Evolutionary conservation across 2,113 vertebrate species (phyloP).

Genomic region (Siniperca knerii): DNA sequence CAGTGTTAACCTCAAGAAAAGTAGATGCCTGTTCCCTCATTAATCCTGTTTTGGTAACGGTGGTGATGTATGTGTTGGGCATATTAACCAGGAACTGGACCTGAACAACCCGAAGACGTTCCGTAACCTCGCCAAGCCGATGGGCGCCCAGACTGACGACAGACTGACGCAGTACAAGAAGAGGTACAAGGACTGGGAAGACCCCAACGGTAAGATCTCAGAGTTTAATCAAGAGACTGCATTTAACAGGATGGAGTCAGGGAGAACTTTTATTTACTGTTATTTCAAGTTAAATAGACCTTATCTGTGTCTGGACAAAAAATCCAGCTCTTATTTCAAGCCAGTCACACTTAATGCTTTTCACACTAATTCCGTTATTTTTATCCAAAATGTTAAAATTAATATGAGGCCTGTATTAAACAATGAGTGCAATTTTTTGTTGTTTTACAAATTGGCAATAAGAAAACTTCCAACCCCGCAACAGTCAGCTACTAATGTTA

Average conservation of each 20-base stretch:
- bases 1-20: not conserved
- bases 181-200: constrained; percentile 98
- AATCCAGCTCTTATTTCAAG: not conserved
- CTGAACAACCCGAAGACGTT: constrained; percentile 96
- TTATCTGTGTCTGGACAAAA: not conserved
- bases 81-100: constrained; percentile 91
- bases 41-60: not conserved
- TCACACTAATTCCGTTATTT: not conserved
- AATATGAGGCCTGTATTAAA: not conserved
- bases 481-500: not conserved
- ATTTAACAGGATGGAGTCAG: not conserved
- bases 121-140: constrained; percentile 95
- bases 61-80: not conserved
- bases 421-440: not conserved
- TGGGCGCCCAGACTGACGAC: constrained; percentile 98
- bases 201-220: constrained; percentile 90
- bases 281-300: not conserved
- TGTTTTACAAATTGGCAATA: not conserved
- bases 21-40: too few relatives aligned
- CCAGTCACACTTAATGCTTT: not conserved
- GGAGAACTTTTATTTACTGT: not conserved
- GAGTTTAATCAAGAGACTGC: not conserved
- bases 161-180: constrained; percentile 97
- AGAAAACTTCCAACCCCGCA: not conserved
- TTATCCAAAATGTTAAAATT: not conserved